Percentiles rank a stretch among this genome's conserved stretches.
Conservation (phyloP, 2,113 vertebrate genomes). For the Willisornis vidua region DNA sequence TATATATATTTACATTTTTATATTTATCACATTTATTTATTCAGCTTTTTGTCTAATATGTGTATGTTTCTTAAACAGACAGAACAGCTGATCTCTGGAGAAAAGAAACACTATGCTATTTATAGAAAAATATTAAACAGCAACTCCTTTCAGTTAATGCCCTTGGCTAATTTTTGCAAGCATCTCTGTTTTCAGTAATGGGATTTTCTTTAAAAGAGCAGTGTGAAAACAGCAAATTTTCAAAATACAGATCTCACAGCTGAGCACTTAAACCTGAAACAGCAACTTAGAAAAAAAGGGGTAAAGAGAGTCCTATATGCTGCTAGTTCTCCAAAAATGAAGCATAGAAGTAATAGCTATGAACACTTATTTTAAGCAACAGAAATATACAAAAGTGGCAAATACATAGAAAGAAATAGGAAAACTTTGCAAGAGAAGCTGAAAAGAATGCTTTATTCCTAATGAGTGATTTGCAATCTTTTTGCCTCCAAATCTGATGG, state of each 20-base stretch:
- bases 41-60: background rate
- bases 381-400: background rate
- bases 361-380: background rate
- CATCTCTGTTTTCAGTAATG: constrained; percentile 15
- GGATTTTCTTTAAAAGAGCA: constrained; percentile 19
- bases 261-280: background rate
- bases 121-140: constrained; percentile 37
- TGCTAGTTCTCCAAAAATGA: background rate
- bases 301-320: background rate
- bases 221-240: constrained; percentile 21
- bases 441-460: background rate
- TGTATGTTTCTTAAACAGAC: constrained; percentile 18
- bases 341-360: background rate
- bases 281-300: background rate
- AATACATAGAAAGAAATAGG: background rate
- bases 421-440: background rate
- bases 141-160: background rate
- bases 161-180: constrained; percentile 26
- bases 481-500: background rate
- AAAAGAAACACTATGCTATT: constrained; percentile 27
- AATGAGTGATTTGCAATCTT: background rate
- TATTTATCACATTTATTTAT: background rate
- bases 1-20: background rate
- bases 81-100: constrained; percentile 35
- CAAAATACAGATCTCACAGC: background rate